Evolutionary conservation across 1,140 invertebrate genomes (phyloP).

Genomic region (Halyomorpha halys): DNA sequence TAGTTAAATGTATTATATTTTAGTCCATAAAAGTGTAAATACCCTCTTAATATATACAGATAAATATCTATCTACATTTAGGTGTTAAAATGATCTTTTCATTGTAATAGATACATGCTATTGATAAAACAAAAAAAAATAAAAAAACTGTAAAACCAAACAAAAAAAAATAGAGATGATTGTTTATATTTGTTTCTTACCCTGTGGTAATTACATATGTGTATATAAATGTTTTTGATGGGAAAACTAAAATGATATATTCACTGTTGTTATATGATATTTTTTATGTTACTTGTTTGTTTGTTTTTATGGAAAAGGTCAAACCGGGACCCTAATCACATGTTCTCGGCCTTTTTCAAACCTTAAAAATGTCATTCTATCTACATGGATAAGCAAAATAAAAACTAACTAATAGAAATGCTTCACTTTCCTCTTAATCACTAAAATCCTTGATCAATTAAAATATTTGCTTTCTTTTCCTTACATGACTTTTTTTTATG

Average conservation of each 20-base stretch:
- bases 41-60: conserved; percentile 6
- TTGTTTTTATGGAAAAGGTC: background rate
- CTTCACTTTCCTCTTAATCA: background rate
- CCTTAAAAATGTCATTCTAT: background rate
- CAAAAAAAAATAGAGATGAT: background rate
- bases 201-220: conserved; percentile 7
- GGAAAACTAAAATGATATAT: conserved; percentile 9
- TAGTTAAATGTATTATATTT: conserved; percentile 6
- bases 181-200: conserved; percentile 16
- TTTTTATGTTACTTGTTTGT: conserved; percentile 9
- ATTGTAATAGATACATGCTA: conserved; percentile 19
- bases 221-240: conserved; percentile 20
- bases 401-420: conserved; percentile 3
- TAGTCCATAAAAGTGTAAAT: conserved; percentile 12
- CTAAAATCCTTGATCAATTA: too few relatives aligned
- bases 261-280: conserved; percentile 19
- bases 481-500: too few relatives aligned
- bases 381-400: conserved; percentile 9
- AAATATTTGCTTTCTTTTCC: too few relatives aligned
- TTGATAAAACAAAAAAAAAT: background rate
- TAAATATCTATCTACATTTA: conserved; percentile 15
- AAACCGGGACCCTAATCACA: background rate
- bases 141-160: conserved; percentile 1
- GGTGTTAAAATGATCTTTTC: conserved; percentile 16
- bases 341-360: conserved; percentile 6